phyloP scores from a whole-genome alignment of 2,888 invertebrate genomes.

The Parnassius smintheus region DNA sequence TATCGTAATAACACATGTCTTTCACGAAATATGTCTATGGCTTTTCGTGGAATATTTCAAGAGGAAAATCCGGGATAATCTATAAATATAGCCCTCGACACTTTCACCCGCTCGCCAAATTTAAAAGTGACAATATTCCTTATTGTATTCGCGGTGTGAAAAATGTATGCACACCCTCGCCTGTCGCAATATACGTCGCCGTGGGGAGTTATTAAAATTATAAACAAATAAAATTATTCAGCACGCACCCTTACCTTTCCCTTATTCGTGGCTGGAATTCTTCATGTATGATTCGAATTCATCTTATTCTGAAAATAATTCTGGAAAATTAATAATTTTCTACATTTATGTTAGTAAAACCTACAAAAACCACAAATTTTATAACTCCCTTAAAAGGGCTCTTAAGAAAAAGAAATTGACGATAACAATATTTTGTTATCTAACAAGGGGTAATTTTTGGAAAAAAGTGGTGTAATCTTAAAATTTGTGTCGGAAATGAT shows the following conservation, averaged over 20 bases:
- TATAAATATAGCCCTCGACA: slow-evolving; percentile 70
- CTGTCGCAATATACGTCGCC: slow-evolving; percentile 48
- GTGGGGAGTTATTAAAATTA: slow-evolving; percentile 78
- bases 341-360: no score
- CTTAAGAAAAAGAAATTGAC: no score
- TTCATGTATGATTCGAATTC: slow-evolving; percentile 43
- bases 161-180: slow-evolving; percentile 70
- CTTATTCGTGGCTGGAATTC: slow-evolving; percentile 57
- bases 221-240: slow-evolving; percentile 79
- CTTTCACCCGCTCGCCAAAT: slow-evolving; percentile 55
- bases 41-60: slow-evolving; percentile 61
- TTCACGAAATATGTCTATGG: slow-evolving; percentile 54
- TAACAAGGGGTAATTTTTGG: no score
- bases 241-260: slow-evolving; percentile 50
- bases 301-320: slow-evolving; percentile 8
- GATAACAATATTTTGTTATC: no score
- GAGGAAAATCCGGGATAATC: slow-evolving; percentile 73
- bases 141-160: slow-evolving; percentile 64
- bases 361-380: no score
- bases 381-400: no score
- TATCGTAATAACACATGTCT: slow-evolving; percentile 10
- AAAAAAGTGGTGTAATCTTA: no score
- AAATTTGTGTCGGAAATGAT: no score
- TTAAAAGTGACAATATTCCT: slow-evolving; percentile 76
- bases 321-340: slow-evolving; percentile 1